Percentiles rank a stretch among this genome's conserved stretches.
Evolutionary conservation across 2,113 vertebrate genomes (phyloP).

Genomic region (Telmatochromis bifrenatus): DNA sequence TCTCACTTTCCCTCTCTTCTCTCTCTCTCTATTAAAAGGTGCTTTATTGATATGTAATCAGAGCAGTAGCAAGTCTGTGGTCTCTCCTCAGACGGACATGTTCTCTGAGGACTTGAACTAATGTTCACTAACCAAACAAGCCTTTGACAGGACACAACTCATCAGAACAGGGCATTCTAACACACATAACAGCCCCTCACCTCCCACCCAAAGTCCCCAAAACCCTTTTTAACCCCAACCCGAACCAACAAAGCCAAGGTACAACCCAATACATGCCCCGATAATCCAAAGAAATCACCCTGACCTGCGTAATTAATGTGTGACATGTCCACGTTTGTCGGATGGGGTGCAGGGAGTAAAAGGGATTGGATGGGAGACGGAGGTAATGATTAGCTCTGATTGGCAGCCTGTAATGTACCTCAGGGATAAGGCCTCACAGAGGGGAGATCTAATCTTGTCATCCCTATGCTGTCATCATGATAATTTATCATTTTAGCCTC

Average conservation of each 20-base stretch:
- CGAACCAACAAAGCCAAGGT: constrained; percentile 59
- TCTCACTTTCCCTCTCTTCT: background rate
- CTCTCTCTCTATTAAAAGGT: constrained; percentile 52
- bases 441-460: constrained; percentile 75
- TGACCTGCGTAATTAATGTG: background rate
- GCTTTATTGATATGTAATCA: constrained; percentile 62
- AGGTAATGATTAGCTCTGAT: constrained; percentile 33
- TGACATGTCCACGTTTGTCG: constrained; percentile 13
- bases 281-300: constrained; percentile 67
- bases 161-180: constrained; percentile 53
- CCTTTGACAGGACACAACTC: constrained; percentile 39
- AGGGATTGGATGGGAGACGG: background rate
- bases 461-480: constrained; percentile 54
- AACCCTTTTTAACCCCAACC: background rate
- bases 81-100: constrained; percentile 35
- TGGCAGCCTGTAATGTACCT: constrained; percentile 81
- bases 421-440: constrained; percentile 85
- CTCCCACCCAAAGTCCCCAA: background rate
- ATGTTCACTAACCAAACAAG: constrained; percentile 58
- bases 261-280: constrained; percentile 52
- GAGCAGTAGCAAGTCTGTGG: constrained; percentile 41
- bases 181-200: background rate
- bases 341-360: background rate
- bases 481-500: background rate
- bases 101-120: constrained; percentile 46